phyloP scores from a whole-genome alignment of 53 echinoderm and acorn worm species.

The Apostichopus leukothele region DNA sequence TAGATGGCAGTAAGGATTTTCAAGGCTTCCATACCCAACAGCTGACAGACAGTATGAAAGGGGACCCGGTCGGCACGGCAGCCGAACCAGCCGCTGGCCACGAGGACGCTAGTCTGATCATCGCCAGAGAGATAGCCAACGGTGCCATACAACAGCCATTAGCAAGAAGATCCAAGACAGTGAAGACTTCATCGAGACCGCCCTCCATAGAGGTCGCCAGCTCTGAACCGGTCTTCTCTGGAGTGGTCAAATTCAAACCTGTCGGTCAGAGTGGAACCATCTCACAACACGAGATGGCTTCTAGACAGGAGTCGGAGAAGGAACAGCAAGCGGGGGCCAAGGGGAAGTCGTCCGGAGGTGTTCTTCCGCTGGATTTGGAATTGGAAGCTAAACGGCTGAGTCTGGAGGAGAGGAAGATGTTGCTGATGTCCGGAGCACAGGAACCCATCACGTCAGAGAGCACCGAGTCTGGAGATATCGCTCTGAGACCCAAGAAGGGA shows the following conservation, averaged over 20 bases:
- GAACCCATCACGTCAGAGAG: conserved; percentile 19
- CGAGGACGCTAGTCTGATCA: conserved; percentile 10
- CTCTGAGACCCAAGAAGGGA: conserved; percentile 47
- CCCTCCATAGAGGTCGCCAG: conserved; percentile 66
- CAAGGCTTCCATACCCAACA: neutral
- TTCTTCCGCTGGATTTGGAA: conserved; percentile 33
- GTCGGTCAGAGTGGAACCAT: conserved; percentile 38
- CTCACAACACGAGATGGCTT: conserved; percentile 32
- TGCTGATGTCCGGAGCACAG: conserved; percentile 16
- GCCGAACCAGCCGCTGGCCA: neutral
- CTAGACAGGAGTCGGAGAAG: neutral
- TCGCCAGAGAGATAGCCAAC: conserved; percentile 43
- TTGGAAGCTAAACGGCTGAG: conserved; percentile 45
- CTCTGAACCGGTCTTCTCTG: conserved; percentile 60
- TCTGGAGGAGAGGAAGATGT: conserved; percentile 49
- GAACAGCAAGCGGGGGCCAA: conserved; percentile 5
- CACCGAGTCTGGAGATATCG: conserved; percentile 45
- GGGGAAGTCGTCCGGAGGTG: neutral
- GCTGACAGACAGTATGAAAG: conserved; percentile 29
- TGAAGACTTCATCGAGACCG: conserved; percentile 57
- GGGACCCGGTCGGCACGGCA: conserved; percentile 19
- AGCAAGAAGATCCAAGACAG: conserved; percentile 56
- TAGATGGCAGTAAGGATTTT: conserved; percentile 24
- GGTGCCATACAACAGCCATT: conserved; percentile 41
- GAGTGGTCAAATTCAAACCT: conserved; percentile 59